Percentiles rank a stretch among this genome's conserved stretches.
phyloP scores from a whole-genome alignment of 2,888 invertebrate species.

The Mesorhabditis sp. region DNA sequence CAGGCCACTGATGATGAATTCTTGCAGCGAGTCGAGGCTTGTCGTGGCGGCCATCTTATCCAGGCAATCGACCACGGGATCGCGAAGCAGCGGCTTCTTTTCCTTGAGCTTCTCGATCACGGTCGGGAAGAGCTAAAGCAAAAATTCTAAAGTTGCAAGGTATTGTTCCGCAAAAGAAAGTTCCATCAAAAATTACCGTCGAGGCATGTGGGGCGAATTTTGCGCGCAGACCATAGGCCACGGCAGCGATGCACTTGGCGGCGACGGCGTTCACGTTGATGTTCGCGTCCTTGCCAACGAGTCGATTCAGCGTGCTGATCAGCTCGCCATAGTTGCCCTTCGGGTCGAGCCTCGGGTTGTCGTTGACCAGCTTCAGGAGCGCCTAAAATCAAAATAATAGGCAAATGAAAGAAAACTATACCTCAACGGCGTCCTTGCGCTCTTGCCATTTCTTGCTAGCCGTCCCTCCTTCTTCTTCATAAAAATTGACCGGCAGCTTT shows the following conservation, averaged over 20 bases:
- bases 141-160: conserved; percentile 7
- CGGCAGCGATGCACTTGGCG: conserved; percentile 75
- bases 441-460: conserved; percentile 62
- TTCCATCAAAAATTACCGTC: conserved; percentile 10
- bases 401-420: background rate
- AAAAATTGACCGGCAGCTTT: conserved; percentile 89
- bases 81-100: conserved; percentile 85
- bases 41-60: conserved; percentile 81
- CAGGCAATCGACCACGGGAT: conserved; percentile 79
- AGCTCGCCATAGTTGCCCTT: conserved; percentile 87
- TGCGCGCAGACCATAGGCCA: conserved; percentile 82
- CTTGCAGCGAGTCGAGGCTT: conserved; percentile 63
- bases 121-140: conserved; percentile 60
- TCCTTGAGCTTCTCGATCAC: conserved; percentile 94
- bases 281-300: conserved; percentile 86
- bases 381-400: conserved; percentile 46
- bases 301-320: conserved; percentile 81
- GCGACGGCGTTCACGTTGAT: conserved; percentile 85
- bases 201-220: conserved; percentile 69
- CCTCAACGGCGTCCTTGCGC: conserved; percentile 83
- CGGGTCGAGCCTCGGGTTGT: conserved; percentile 75
- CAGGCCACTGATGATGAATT: conserved; percentile 79
- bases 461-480: conserved; percentile 73
- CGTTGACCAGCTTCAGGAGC: conserved; percentile 32
- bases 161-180: background rate